Conservation (phyloP, 2,888 invertebrate genomes). For the Luperina testacea region DNA sequence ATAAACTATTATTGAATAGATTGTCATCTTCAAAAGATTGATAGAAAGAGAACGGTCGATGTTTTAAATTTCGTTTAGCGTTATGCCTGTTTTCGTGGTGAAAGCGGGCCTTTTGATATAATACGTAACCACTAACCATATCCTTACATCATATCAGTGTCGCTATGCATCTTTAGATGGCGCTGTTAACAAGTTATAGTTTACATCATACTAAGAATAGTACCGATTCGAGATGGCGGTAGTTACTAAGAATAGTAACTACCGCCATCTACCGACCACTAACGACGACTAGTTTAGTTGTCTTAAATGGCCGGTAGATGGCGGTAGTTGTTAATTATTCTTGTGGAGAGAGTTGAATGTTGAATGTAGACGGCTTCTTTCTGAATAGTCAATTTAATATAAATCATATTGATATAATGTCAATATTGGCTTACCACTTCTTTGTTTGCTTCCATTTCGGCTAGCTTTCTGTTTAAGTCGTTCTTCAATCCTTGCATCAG, state of each 20-base stretch:
- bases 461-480: conserved; percentile 89
- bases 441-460: conserved; percentile 80
- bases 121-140: too few relatives aligned
- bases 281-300: not conserved
- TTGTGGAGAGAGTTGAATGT: not conserved
- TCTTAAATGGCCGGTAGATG: not conserved
- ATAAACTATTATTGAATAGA: too few relatives aligned
- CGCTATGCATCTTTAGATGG: conserved; percentile 18
- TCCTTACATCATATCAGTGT: not conserved
- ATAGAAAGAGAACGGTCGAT: not conserved
- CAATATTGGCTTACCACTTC: conserved; percentile 70
- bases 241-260: too few relatives aligned
- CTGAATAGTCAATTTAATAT: not conserved
- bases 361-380: not conserved
- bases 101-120: not conserved
- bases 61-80: too few relatives aligned
- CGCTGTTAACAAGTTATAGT: not conserved
- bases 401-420: not conserved
- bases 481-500: conserved; percentile 85
- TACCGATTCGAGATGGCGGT: too few relatives aligned
- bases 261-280: not conserved
- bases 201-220: fast-evolving
- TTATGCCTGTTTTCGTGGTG: not conserved
- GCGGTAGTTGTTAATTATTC: not conserved
- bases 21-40: too few relatives aligned